These are phyloP conservation scores for Sphenopsis melanotis DNA, from an alignment of 2,797 vertebrate species.

Conservation along the genomic window DNA sequence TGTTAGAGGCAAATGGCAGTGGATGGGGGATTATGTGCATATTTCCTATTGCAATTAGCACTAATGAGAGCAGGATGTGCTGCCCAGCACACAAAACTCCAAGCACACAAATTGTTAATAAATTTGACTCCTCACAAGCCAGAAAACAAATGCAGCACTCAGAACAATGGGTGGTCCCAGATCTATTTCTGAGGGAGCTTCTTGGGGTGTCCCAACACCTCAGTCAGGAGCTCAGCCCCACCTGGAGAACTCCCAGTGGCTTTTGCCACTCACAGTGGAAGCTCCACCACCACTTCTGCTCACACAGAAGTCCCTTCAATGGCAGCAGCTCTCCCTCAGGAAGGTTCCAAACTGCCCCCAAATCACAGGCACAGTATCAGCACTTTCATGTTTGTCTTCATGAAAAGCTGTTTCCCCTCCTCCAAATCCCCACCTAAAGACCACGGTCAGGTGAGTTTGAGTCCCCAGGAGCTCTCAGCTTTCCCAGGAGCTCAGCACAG, in stretches of 20 bases:
- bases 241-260: not conserved
- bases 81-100: not conserved
- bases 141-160: not conserved
- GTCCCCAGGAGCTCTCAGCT: not conserved
- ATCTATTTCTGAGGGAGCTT: not conserved
- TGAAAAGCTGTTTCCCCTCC: not conserved
- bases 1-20: not conserved
- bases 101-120: constrained; percentile 20
- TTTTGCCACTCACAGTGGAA: constrained; percentile 4
- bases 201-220: not conserved
- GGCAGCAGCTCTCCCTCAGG: not conserved
- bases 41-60: constrained; percentile 12
- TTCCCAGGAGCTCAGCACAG: not conserved
- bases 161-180: not conserved
- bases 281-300: not conserved
- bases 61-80: not conserved
- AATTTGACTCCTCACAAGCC: not conserved
- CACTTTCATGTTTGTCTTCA: not conserved
- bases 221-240: not conserved
- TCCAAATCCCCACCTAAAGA: not conserved
- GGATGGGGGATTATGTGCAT: not conserved
- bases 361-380: not conserved
- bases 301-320: not conserved
- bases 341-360: not conserved
- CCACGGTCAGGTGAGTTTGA: fast-evolving